Percentiles rank a stretch among this genome's conserved stretches.
phyloP scores from a whole-genome alignment of 2,113 vertebrate genomes.

The Fulmarus glacialis region DNA sequence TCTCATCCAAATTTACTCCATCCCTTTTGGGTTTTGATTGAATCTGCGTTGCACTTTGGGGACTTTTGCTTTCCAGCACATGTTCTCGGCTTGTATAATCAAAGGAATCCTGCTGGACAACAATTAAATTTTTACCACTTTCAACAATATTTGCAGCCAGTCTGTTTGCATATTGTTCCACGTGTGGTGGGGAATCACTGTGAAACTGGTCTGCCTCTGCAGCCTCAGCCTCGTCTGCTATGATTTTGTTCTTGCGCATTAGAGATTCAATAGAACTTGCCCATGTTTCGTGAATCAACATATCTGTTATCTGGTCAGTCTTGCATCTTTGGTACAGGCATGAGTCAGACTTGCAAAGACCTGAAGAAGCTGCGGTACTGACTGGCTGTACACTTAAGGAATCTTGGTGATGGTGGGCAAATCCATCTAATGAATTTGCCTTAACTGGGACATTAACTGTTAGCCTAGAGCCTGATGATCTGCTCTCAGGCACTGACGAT shows the following conservation, averaged over 20 bases:
- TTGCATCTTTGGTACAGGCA: constrained; percentile 89
- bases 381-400: constrained; percentile 81
- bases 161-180: constrained; percentile 81
- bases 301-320: constrained; percentile 89
- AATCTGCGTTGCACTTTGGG: constrained; percentile 50
- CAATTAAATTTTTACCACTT: constrained; percentile 78
- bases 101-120: constrained; percentile 75
- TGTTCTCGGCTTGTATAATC: constrained; percentile 45
- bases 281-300: constrained; percentile 96
- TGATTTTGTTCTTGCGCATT: constrained; percentile 98
- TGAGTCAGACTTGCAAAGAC: constrained; percentile 94
- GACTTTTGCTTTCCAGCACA: constrained; percentile 67
- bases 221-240: constrained; percentile 77
- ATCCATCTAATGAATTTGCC: constrained; percentile 94
- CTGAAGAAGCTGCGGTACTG: constrained; percentile 75
- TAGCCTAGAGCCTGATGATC: constrained; percentile 83
- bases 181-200: constrained; percentile 75
- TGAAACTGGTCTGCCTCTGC: constrained; percentile 70
- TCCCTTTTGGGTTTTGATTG: constrained; percentile 47
- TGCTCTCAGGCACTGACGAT: constrained; percentile 89
- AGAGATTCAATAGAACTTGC: constrained; percentile 93
- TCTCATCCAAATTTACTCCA: constrained; percentile 46
- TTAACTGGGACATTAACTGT: constrained; percentile 90
- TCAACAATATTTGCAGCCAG: constrained; percentile 82
- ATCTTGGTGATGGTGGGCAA: constrained; percentile 82